A percentile compares a stretch with the other conserved stretches of the same genome.
phyloP scores from a whole-genome alignment of 2,113 vertebrate species.

The Gasterosteus aculeatus region DNA sequence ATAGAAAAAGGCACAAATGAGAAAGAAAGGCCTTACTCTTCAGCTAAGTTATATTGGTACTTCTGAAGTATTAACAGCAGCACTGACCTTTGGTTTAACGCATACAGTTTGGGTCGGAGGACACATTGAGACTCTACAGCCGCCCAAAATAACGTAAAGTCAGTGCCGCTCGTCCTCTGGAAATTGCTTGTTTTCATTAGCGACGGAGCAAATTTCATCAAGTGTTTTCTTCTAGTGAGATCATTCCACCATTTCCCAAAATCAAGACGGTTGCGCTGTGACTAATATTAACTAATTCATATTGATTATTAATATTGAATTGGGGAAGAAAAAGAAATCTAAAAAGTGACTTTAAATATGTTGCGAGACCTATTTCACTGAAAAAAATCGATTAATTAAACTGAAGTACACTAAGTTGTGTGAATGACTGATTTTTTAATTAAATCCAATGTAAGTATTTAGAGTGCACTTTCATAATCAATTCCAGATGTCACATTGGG shows the following conservation, averaged over 20 bases:
- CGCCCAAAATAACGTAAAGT: slow-evolving; percentile 23
- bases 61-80: slow-evolving; percentile 28
- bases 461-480: neutral
- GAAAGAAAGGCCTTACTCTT: slow-evolving; percentile 24
- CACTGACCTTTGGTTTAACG: slow-evolving; percentile 49
- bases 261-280: neutral
- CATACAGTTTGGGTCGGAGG: slow-evolving; percentile 12
- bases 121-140: slow-evolving; percentile 11
- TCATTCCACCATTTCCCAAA: neutral
- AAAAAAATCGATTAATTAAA: too few species aligned
- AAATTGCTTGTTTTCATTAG: slow-evolving; percentile 7
- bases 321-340: neutral
- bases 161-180: slow-evolving; percentile 12
- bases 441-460: neutral
- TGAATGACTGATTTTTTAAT: neutral
- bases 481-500: neutral
- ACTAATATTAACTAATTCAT: neutral
- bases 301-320: neutral
- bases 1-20: slow-evolving; percentile 15
- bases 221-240: neutral
- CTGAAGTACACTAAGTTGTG: neutral
- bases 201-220: neutral
- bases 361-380: neutral
- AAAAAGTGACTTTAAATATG: neutral
- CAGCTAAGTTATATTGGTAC: slow-evolving; percentile 16